Evolutionary conservation across 2,888 invertebrate species (phyloP).

Genomic region (Sipunculus nudus): DNA sequence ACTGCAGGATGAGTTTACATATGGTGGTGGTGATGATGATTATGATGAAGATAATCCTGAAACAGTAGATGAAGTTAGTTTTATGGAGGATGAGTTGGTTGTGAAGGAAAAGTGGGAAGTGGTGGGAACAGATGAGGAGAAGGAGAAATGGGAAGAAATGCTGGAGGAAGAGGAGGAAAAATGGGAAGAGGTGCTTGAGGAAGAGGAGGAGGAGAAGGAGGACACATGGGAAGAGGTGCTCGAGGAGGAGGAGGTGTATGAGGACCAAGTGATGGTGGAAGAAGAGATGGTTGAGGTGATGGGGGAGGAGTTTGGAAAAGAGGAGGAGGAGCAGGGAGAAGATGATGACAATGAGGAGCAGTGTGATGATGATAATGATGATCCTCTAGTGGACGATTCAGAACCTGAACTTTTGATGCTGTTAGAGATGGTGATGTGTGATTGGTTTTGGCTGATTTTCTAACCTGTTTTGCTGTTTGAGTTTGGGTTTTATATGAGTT

Average conservation of each 20-base stretch:
- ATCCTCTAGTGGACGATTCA: too few relatives aligned
- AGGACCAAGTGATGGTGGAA: not conserved
- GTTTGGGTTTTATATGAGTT: too few relatives aligned
- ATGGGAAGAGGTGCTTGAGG: constrained; percentile 4
- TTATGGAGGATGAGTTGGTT: not conserved
- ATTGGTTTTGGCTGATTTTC: too few relatives aligned
- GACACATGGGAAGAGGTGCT: not conserved
- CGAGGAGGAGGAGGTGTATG: not conserved
- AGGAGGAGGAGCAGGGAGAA: not conserved
- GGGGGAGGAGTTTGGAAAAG: not conserved
- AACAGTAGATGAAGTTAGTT: not conserved
- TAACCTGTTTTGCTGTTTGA: too few relatives aligned
- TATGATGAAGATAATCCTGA: not conserved
- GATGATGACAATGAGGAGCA: not conserved
- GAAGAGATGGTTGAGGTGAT: not conserved
- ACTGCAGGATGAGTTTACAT: too few relatives aligned
- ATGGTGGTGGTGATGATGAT: too few relatives aligned
- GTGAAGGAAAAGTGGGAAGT: not conserved
- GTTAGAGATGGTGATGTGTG: too few relatives aligned
- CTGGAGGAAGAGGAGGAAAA: constrained; percentile 11
- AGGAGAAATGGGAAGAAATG: constrained; percentile 6
- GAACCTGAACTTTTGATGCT: too few relatives aligned
- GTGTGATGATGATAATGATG: not conserved
- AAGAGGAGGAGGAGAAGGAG: not conserved
- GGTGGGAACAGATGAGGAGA: not conserved